Percentiles rank a stretch among this genome's conserved stretches.
phyloP scores from a whole-genome alignment of 1,140 invertebrate species.

The Neelides sp. region DNA sequence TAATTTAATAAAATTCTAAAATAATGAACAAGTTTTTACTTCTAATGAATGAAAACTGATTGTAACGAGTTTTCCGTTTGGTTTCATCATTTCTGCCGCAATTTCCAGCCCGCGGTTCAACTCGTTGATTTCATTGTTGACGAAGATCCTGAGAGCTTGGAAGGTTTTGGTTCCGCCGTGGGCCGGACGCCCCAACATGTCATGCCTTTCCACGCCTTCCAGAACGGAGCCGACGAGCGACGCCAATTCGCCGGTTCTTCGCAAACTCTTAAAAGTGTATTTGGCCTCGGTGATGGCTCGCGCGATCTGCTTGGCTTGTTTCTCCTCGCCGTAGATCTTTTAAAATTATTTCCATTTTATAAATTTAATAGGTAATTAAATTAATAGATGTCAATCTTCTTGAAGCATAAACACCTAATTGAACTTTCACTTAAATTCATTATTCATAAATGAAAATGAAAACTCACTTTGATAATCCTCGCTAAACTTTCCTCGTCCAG shows the following conservation, averaged over 20 bases:
- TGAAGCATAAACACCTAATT: too few relatives aligned
- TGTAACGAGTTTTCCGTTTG: slow-evolving; percentile 60
- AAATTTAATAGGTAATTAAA: neutral
- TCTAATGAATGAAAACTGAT: slow-evolving; percentile 82
- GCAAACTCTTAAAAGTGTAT: slow-evolving; percentile 61
- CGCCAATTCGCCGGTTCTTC: slow-evolving; percentile 70
- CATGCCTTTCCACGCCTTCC: slow-evolving; percentile 42
- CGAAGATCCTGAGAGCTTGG: slow-evolving; percentile 86
- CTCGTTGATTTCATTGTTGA: slow-evolving; percentile 95
- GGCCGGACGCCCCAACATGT: slow-evolving; percentile 58
- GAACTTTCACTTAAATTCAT: too few relatives aligned
- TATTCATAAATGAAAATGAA: neutral
- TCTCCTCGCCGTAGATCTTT: slow-evolving; percentile 76
- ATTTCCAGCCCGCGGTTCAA: slow-evolving; percentile 75
- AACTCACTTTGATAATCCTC: slow-evolving; percentile 56
- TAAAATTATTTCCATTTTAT: neutral
- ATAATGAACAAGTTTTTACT: slow-evolving; percentile 12
- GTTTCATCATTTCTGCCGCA: slow-evolving; percentile 61
- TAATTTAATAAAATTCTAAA: too few relatives aligned
- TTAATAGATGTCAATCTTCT: too few relatives aligned
- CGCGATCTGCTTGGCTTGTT: slow-evolving; percentile 70
- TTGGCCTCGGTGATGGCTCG: slow-evolving; percentile 75
- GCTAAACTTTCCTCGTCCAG: slow-evolving; percentile 63
- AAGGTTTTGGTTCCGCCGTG: slow-evolving; percentile 86
- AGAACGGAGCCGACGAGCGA: slow-evolving; percentile 58